Evolutionary conservation across 2,888 invertebrate genomes (phyloP).

Genomic region (Hololepta plana): DNA sequence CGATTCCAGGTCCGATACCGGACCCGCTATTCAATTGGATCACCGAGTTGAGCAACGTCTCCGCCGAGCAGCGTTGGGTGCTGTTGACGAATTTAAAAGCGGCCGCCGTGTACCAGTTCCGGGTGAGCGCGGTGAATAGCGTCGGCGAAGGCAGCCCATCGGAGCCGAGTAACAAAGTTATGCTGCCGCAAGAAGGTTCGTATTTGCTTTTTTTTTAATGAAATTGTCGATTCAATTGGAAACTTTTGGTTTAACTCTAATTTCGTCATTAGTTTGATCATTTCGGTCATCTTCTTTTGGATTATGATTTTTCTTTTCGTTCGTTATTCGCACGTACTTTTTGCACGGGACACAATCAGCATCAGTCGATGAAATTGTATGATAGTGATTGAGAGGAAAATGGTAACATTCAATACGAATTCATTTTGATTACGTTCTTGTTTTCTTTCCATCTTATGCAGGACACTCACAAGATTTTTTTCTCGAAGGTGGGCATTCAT

Average conservation of each 20-base stretch:
- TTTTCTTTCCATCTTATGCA: too few relatives aligned
- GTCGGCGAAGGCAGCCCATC: constrained; percentile 91
- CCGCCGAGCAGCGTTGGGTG: constrained; percentile 60
- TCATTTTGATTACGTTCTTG: too few relatives aligned
- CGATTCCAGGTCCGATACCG: constrained; percentile 62
- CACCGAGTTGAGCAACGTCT: constrained; percentile 72
- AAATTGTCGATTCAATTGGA: not conserved
- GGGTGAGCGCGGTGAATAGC: constrained; percentile 90
- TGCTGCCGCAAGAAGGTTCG: constrained; percentile 91
- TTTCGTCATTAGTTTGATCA: too few relatives aligned
- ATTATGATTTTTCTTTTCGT: too few relatives aligned
- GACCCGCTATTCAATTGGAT: constrained; percentile 77
- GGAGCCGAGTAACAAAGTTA: constrained; percentile 73
- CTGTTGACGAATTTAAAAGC: constrained; percentile 76
- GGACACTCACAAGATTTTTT: constrained; percentile 26
- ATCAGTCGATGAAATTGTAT: too few relatives aligned
- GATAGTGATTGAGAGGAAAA: too few relatives aligned
- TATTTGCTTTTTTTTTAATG: too few relatives aligned
- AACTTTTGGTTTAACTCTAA: not conserved
- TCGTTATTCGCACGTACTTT: too few relatives aligned
- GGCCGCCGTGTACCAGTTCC: constrained; percentile 88
- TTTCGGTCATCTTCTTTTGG: too few relatives aligned
- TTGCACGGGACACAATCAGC: too few relatives aligned
- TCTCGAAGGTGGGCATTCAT: constrained; percentile 23
- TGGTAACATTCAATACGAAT: too few relatives aligned